Evolutionary conservation across 2,888 invertebrate genomes (phyloP), one percentile per base, ranked within the genome.

Genomic region (Brachypterus glaber): DNA sequence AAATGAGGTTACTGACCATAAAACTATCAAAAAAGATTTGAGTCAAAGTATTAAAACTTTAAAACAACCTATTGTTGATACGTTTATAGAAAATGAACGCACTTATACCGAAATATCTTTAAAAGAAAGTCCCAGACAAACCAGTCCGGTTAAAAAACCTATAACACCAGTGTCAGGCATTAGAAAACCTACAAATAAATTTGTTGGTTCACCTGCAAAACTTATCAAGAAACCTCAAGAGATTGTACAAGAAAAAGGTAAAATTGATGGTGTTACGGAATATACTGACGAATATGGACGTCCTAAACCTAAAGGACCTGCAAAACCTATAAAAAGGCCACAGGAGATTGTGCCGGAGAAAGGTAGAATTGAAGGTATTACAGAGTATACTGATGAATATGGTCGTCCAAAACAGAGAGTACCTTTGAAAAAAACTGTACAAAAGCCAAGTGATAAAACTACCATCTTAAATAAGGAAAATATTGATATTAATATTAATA

Each of bases 1-100:
- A 35, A 44, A 39, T 45, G 35, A 45, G 13, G 33, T 33, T 3
- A 40, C 34, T 18, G 32, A 44, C 35, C n/a, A 47, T 31, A 56
- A 50, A 47, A 54, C 50, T 11, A 52, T 55, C 2, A 59, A 55
- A 38, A 60, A 60, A 39, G 54, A 54, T 42, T 40, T 45, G 8
- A 47, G n/a, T n/a, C n/a, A n/a, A n/a, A n/a, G n/a, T n/a, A n/a
- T n/a, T n/a, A n/a, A n/a, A n/a, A n/a, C n/a, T n/a, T n/a, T n/a
- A n/a, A n/a, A n/a, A n/a, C n/a, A n/a, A n/a, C n/a, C n/a, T n/a
- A n/a, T n/a, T n/a, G n/a, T n/a, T 5, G 35, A 46, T 17, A 31
- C 37, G 13, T 50, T 50, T 16, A 48, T 49, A 21, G 41, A 40
- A 39, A 50, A 43, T 26, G 51, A 53, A 36, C 37, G 40, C 13